Evolutionary conservation across 2,888 invertebrate species (phyloP).

Genomic region (Formica aserva): DNA sequence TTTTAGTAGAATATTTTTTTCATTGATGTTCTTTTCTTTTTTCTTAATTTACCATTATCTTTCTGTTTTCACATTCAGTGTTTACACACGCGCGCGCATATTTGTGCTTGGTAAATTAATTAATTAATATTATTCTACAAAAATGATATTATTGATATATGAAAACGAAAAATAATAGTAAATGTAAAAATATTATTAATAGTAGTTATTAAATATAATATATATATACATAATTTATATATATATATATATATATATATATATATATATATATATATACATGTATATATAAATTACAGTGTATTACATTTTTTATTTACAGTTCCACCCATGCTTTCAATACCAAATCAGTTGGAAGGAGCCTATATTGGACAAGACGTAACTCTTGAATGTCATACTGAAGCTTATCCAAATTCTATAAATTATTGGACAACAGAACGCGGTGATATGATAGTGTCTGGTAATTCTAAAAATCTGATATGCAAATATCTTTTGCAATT

Average conservation of each 20-base stretch:
- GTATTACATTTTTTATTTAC: conserved; percentile 68
- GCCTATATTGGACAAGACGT: conserved; percentile 96
- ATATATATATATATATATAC: background rate
- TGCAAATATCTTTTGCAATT: background rate
- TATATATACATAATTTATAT: background rate
- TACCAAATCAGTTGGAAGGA: conserved; percentile 96
- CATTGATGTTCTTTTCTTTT: background rate
- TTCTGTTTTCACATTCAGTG: background rate
- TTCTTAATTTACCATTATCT: background rate
- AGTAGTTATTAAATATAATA: background rate
- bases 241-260: background rate
- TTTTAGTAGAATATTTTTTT: background rate
- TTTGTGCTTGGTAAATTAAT: no score
- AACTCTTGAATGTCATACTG: conserved; percentile 95
- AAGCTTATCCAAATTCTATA: conserved; percentile 96
- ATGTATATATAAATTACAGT: conserved; percentile 4
- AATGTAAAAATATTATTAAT: no score
- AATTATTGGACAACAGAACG: conserved; percentile 97
- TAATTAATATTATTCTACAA: no score
- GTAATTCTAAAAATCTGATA: conserved; percentile 86
- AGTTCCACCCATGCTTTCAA: conserved; percentile 98
- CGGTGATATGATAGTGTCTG: conserved; percentile 97
- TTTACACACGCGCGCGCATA: no score
- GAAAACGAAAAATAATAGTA: no score
- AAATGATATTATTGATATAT: no score